Evolutionary conservation across 2,888 invertebrate genomes (phyloP).

Genomic region (Drosophila helvetica): DNA sequence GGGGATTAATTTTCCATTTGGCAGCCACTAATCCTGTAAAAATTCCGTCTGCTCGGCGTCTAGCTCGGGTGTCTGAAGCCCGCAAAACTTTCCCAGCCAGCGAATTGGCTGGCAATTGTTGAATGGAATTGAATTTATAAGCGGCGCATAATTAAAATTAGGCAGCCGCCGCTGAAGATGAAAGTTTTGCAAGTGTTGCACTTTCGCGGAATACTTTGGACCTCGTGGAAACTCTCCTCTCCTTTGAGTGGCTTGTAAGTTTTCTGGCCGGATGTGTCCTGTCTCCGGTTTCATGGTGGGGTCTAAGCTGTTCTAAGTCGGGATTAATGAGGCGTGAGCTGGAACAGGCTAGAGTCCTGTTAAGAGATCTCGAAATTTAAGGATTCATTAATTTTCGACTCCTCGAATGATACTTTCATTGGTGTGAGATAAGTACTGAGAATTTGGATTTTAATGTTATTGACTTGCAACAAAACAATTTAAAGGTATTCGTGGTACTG

Average conservation of each 20-base stretch:
- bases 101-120: constrained; percentile 73
- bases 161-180: constrained; percentile 60
- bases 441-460: no score
- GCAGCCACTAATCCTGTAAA: constrained; percentile 71
- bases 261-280: constrained; percentile 43
- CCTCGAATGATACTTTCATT: no score
- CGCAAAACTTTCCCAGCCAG: constrained; percentile 46
- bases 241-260: constrained; percentile 42
- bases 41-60: constrained; percentile 60
- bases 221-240: no score
- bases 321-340: constrained; percentile 17
- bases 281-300: constrained; percentile 4
- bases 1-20: constrained; percentile 76
- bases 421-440: no score
- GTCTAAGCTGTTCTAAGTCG: not conserved
- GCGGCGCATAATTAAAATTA: constrained; percentile 77
- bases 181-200: constrained; percentile 72
- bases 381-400: not conserved
- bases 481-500: no score
- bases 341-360: not conserved
- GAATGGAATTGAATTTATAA: constrained; percentile 78
- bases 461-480: no score
- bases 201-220: constrained; percentile 39
- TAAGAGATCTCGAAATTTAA: not conserved
- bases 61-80: constrained; percentile 28